Conservation (phyloP, 2,113 vertebrate genomes). For the Cochlearius cochlearius region DNA sequence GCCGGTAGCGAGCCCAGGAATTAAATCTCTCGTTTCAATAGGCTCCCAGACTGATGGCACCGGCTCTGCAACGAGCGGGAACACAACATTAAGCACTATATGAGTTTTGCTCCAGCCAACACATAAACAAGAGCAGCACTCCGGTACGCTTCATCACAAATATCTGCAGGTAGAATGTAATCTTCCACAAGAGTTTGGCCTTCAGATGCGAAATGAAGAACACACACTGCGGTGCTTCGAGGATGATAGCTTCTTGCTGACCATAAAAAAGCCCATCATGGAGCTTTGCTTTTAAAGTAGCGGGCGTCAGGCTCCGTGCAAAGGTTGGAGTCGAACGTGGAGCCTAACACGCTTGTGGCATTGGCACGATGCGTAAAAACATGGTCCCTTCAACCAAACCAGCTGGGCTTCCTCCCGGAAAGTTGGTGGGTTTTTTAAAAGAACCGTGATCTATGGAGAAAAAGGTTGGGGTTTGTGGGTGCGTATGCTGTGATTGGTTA, state of each 20-base stretch:
- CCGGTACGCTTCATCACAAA: neutral
- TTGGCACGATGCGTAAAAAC: neutral
- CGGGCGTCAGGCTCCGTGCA: neutral
- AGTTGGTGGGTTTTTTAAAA: neutral
- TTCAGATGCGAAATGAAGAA: neutral
- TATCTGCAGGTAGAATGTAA: neutral
- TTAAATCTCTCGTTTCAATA: neutral
- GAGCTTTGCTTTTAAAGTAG: neutral
- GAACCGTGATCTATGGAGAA: neutral
- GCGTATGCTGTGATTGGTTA: fast-evolving
- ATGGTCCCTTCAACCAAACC: fast-evolving
- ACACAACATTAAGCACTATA: neutral
- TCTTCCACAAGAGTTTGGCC: neutral
- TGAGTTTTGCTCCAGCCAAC: neutral
- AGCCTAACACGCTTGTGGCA: fast-evolving
- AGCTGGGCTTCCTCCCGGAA: neutral
- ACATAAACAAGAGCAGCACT: neutral
- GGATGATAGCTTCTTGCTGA: neutral
- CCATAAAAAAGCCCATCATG: neutral
- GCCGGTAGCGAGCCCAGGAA: neutral
- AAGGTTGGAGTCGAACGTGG: fast-evolving
- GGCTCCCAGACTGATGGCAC: neutral
- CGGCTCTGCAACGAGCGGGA: neutral
- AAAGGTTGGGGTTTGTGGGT: neutral
- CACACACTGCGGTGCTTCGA: neutral